These are phyloP conservation scores for Parotocinclus haroldoi DNA, from an alignment of 2,797 vertebrate genomes.

Conservation along the genomic window DNA sequence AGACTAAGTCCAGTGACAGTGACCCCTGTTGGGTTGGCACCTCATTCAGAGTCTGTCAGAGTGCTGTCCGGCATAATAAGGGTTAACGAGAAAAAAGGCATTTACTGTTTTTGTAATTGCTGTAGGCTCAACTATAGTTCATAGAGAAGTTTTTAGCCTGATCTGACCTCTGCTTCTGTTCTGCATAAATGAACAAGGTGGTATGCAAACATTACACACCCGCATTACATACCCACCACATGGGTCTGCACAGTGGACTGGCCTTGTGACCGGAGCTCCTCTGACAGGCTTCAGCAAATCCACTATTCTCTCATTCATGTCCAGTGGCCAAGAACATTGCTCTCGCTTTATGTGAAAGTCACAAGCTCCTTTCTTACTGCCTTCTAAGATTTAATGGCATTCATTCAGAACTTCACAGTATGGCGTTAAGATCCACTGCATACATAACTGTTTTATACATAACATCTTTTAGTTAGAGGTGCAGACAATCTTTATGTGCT, in stretches of 20 bases:
- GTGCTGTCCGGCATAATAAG: too few species aligned
- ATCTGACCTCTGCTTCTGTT: conserved; percentile 3
- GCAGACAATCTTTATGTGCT: too few species aligned
- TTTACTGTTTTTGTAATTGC: too few species aligned
- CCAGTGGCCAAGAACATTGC: conserved; percentile 38
- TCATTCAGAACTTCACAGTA: conserved; percentile 16
- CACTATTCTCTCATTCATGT: conserved; percentile 40
- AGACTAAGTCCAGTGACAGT: too few species aligned
- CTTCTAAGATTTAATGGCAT: conserved; percentile 34
- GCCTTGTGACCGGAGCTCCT: conserved; percentile 43
- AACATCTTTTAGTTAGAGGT: too few species aligned
- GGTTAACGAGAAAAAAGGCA: too few species aligned
- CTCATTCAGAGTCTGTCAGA: too few species aligned
- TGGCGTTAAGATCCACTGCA: neutral
- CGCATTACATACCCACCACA: conserved; percentile 13
- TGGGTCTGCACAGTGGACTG: conserved; percentile 31
- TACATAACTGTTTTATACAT: too few species aligned
- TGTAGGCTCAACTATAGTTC: too few species aligned
- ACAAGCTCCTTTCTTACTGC: conserved; percentile 35
- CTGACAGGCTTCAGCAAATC: conserved; percentile 29
- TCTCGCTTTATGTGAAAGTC: conserved; percentile 36
- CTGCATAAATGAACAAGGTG: conserved; percentile 32
- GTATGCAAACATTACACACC: conserved; percentile 32
- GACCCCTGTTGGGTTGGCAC: too few species aligned
- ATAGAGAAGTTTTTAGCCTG: too few species aligned